Conservation (phyloP, 2,113 vertebrate genomes). For the Hymenochirus boettgeri region DNA sequence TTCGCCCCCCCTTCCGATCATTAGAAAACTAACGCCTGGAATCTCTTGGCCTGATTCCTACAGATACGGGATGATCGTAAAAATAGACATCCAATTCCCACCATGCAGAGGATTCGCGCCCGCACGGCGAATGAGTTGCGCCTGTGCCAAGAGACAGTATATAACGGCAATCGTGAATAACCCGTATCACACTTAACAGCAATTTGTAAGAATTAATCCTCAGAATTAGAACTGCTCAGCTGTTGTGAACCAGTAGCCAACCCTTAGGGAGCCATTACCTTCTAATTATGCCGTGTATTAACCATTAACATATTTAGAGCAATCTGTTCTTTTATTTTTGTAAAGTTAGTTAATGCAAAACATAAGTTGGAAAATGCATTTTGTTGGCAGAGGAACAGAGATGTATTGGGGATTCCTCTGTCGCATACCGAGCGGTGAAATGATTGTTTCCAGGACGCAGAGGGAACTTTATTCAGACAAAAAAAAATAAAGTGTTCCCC, state of each 20-base stretch:
- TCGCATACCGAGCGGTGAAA: too few relatives aligned
- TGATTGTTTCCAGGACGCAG: too few relatives aligned
- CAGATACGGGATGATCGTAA: not conserved
- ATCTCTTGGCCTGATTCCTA: constrained; percentile 3
- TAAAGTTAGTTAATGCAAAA: constrained; percentile 5
- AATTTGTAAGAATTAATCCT: constrained; percentile 36
- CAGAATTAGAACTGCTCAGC: constrained; percentile 23
- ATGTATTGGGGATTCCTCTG: not conserved
- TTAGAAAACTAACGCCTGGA: not conserved
- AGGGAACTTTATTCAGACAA: too few relatives aligned
- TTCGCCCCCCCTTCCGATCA: too few relatives aligned
- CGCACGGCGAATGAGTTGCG: not conserved
- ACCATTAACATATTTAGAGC: constrained; percentile 35
- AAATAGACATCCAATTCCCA: not conserved
- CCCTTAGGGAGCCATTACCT: constrained; percentile 26
- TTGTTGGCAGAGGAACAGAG: not conserved
- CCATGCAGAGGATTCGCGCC: not conserved
- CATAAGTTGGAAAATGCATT: constrained; percentile 13
- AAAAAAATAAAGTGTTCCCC: too few relatives aligned
- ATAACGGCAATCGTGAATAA: constrained; percentile 28
- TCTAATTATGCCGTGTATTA: constrained; percentile 39
- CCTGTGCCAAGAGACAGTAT: constrained; percentile 10
- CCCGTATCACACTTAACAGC: constrained; percentile 34
- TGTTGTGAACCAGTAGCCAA: constrained; percentile 32
- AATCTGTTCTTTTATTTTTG: constrained; percentile 14